phyloP scores from a whole-genome alignment of 2,797 vertebrate genomes.

The Erethizon dorsatum region DNA sequence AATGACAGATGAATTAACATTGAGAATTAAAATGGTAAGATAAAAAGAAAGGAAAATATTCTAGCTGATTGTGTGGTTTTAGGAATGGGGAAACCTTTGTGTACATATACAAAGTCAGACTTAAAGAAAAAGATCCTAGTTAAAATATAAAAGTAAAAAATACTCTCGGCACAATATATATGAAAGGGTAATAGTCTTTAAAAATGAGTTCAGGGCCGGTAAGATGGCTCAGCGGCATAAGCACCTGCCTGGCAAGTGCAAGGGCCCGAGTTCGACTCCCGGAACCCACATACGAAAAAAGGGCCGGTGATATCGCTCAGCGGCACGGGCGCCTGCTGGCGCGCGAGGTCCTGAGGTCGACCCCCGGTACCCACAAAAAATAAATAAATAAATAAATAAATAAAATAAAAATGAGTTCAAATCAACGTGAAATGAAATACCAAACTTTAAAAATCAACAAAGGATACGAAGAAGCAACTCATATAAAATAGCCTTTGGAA shows the following conservation, averaged over 20 bases:
- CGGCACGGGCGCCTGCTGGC: no score
- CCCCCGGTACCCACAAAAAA: no score
- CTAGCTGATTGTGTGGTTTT: not conserved
- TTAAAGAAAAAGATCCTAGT: constrained; percentile 18
- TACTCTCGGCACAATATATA: not conserved
- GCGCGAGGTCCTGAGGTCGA: no score
- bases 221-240: no score
- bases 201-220: not conserved
- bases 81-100: not conserved
- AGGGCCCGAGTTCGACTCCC: no score
- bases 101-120: not conserved
- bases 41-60: not conserved
- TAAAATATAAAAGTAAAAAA: constrained; percentile 42
- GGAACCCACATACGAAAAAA: no score
- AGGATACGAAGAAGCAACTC: not conserved
- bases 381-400: no score
- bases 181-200: not conserved
- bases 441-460: not conserved
- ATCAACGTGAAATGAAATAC: not conserved
- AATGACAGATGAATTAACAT: not conserved
- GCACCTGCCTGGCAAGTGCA: no score
- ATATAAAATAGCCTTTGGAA: not conserved
- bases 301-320: no score
- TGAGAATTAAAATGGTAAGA: constrained; percentile 25
- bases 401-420: not conserved